Conservation (phyloP, 2,113 vertebrate species). For the Prochilodus magdalenae region DNA sequence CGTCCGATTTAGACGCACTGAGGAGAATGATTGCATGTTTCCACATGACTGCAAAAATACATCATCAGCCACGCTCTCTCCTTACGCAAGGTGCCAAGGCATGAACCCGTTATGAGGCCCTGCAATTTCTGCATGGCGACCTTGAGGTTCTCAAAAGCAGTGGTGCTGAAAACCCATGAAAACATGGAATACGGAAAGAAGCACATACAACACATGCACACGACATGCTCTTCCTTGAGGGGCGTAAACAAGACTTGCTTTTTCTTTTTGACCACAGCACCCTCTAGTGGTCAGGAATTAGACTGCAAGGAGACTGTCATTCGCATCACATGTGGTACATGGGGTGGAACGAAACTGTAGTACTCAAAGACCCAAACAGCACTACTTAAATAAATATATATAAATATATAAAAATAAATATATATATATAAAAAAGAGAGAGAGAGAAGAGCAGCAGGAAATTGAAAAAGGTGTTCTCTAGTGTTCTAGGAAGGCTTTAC, state of each 20-base stretch:
- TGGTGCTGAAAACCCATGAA: neutral
- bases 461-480: too few relatives aligned
- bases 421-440: too few relatives aligned
- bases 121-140: neutral
- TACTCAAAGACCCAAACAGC: too few relatives aligned
- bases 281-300: conserved; percentile 39
- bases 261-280: conserved; percentile 25
- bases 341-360: too few relatives aligned
- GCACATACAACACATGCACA: conserved; percentile 1
- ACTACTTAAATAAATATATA: too few relatives aligned
- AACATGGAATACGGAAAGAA: neutral
- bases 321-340: too few relatives aligned
- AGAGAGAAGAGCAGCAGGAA: too few relatives aligned
- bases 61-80: conserved; percentile 2
- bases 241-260: conserved; percentile 52
- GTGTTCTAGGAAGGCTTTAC: too few relatives aligned
- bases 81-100: neutral
- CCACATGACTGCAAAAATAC: conserved; percentile 47
- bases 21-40: conserved; percentile 53
- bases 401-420: too few relatives aligned
- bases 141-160: neutral
- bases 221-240: conserved; percentile 21
- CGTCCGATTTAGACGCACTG: conserved; percentile 39
- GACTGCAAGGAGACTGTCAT: too few relatives aligned
- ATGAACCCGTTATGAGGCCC: neutral